These are phyloP conservation scores for Cichlasoma orientale DNA, from an alignment of 2,797 vertebrate genomes.

Conservation along the genomic window DNA sequence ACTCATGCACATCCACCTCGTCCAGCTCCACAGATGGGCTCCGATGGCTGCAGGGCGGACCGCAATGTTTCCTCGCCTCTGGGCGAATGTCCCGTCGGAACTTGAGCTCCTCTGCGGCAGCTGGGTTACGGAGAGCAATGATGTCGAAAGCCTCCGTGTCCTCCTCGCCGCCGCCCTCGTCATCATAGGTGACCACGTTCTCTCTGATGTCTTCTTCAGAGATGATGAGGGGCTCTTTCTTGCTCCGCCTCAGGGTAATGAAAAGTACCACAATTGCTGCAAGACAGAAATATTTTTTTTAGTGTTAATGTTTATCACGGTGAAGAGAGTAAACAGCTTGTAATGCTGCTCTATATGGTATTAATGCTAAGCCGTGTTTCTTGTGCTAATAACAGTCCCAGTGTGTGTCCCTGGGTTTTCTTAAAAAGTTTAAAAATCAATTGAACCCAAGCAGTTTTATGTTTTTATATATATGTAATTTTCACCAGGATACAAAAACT, in stretches of 20 bases:
- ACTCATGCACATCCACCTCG: constrained; percentile 89
- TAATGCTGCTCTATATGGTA: neutral
- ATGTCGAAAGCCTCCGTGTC: constrained; percentile 99
- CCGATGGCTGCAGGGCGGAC: constrained; percentile 69
- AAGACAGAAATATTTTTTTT: neutral
- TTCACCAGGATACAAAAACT: constrained; percentile 58
- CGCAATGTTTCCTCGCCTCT: constrained; percentile 74
- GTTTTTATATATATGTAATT: constrained; percentile 60
- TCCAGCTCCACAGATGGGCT: constrained; percentile 82
- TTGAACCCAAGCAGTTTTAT: constrained; percentile 52
- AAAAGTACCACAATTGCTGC: constrained; percentile 96
- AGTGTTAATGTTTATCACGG: neutral
- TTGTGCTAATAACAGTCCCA: constrained; percentile 34
- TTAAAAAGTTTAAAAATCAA: constrained; percentile 49
- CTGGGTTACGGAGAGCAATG: constrained; percentile 91
- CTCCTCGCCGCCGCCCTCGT: constrained; percentile 96
- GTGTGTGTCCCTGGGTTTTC: constrained; percentile 10
- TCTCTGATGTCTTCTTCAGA: constrained; percentile 96
- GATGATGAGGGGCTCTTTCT: constrained; percentile 96
- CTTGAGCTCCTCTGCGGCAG: constrained; percentile 92
- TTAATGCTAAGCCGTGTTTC: constrained; percentile 21
- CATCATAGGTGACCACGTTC: constrained; percentile 97
- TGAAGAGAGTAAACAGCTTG: neutral
- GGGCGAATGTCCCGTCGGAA: constrained; percentile 91
- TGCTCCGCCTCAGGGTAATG: constrained; percentile 90